phyloP scores from a whole-genome alignment of 2,113 vertebrate genomes.

The Solea senegalensis region DNA sequence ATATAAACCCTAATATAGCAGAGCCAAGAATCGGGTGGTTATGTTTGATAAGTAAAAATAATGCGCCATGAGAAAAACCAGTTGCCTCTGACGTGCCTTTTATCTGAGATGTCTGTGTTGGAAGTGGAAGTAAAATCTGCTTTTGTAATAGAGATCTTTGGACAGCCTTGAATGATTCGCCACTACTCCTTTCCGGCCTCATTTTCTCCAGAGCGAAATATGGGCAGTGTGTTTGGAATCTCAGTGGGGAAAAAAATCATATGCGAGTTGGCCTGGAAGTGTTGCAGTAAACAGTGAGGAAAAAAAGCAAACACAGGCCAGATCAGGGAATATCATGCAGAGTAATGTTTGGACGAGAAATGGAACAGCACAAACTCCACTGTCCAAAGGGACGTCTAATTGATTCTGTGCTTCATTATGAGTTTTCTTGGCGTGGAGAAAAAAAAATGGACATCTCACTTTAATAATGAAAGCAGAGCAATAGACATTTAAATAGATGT shows the following conservation, averaged over 20 bases:
- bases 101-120: conserved; percentile 73
- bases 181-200: conserved; percentile 69
- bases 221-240: conserved; percentile 68
- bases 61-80: conserved; percentile 80
- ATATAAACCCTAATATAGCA: conserved; percentile 40
- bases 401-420: conserved; percentile 74
- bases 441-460: conserved; percentile 59
- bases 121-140: conserved; percentile 76
- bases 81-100: conserved; percentile 74
- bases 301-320: conserved; percentile 73
- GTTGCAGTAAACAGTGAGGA: conserved; percentile 75
- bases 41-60: conserved; percentile 82
- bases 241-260: conserved; percentile 74
- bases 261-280: conserved; percentile 78
- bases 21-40: conserved; percentile 62
- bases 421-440: conserved; percentile 48
- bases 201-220: conserved; percentile 66
- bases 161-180: conserved; percentile 77
- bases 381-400: conserved; percentile 69
- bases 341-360: conserved; percentile 72
- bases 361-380: conserved; percentile 64
- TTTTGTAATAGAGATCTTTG: conserved; percentile 78
- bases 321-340: conserved; percentile 73
- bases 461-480: conserved; percentile 61
- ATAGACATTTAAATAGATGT: conserved; percentile 55